A percentile compares a stretch with the other conserved stretches of the same genome.
Conservation (phyloP, 2,888 invertebrate species). For the Dasypogon diadema region DNA sequence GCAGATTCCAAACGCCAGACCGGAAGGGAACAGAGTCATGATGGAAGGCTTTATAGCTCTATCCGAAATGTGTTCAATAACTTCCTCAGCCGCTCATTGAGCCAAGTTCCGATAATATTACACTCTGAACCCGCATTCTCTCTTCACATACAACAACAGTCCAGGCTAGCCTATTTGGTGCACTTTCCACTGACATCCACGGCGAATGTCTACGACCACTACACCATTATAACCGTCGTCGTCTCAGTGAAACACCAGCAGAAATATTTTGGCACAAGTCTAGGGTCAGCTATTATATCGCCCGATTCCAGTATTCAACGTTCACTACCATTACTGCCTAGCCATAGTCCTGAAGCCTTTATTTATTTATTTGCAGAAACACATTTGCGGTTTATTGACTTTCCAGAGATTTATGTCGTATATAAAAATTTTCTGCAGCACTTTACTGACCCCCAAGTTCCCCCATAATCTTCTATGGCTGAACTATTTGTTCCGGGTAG, state of each 20-base stretch:
- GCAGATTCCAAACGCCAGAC: not conserved
- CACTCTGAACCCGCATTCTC: not conserved
- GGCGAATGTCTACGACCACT: not conserved
- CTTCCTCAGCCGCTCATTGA: slow-evolving; percentile 33
- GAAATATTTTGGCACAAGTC: slow-evolving; percentile 45
- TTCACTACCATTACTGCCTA: not conserved
- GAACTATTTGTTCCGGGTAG: slow-evolving; percentile 37
- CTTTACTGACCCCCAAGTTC: slow-evolving; percentile 47
- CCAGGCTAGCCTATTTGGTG: not conserved
- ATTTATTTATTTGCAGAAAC: slow-evolving; percentile 51
- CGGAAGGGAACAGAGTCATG: not conserved
- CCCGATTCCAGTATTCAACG: slow-evolving; percentile 13
- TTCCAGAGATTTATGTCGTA: slow-evolving; percentile 49
- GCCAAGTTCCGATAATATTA: slow-evolving; percentile 4
- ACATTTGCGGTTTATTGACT: slow-evolving; percentile 52
- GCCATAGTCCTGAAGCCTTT: slow-evolving; percentile 29
- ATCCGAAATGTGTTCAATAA: slow-evolving; percentile 45
- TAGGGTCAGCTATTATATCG: slow-evolving; percentile 42
- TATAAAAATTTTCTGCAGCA: slow-evolving; percentile 51
- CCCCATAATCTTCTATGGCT: slow-evolving; percentile 7
- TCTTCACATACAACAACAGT: slow-evolving; percentile 14
- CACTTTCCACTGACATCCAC: not conserved
- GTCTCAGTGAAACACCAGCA: not conserved
- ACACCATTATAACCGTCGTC: not conserved
- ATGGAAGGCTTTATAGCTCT: slow-evolving; percentile 27